Evolutionary conservation across 2,888 invertebrate genomes (phyloP).

Genomic region (Athalia cordata): DNA sequence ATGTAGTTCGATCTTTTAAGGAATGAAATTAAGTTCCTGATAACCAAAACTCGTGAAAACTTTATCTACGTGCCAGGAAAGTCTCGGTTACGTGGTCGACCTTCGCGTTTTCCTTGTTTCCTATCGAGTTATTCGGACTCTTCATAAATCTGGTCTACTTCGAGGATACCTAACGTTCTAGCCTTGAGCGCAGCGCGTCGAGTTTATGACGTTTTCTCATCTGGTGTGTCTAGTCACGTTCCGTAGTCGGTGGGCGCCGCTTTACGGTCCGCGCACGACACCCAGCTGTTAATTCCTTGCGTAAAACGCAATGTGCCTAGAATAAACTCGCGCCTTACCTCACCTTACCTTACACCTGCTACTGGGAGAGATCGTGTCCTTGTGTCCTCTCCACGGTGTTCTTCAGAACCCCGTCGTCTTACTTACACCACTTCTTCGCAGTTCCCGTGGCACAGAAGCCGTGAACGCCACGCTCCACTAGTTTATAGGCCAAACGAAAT

Average conservation of each 20-base stretch:
- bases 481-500: slow-evolving; percentile 66
- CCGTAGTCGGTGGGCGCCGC: slow-evolving; percentile 44
- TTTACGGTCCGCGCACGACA: slow-evolving; percentile 52
- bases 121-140: too few species aligned
- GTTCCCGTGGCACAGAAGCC: background rate
- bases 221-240: slow-evolving; percentile 32
- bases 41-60: too few species aligned
- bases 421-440: background rate
- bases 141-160: slow-evolving; percentile 18
- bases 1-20: too few species aligned
- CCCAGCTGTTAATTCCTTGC: slow-evolving; percentile 58
- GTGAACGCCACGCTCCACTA: slow-evolving; percentile 21
- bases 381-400: background rate
- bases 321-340: slow-evolving; percentile 50
- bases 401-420: background rate
- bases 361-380: slow-evolving; percentile 9
- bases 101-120: background rate
- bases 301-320: slow-evolving; percentile 56
- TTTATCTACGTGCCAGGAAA: too few species aligned
- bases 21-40: too few species aligned
- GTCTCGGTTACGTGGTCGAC: too few species aligned
- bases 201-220: slow-evolving; percentile 35
- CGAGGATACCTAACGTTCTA: background rate
- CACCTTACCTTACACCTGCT: too few species aligned
- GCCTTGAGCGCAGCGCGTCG: too few species aligned